Base-by-base conservation (phyloP, 92 coral and sea anemone species). In the Zoanthus sociatus region DNA sequence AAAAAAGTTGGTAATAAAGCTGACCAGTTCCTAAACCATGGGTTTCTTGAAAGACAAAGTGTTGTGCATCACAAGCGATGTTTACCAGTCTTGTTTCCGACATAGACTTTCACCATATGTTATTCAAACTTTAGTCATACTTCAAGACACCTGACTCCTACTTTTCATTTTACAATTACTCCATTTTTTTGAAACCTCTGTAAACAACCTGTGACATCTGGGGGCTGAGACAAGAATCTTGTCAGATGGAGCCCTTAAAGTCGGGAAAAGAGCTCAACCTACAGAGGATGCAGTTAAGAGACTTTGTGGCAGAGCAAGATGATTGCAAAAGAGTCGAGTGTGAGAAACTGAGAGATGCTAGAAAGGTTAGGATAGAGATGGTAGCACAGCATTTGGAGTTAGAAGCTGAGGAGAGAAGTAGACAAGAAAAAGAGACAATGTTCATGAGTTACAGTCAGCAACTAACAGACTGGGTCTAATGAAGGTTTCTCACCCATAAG, bases 181-280 rank as follows among this genome's bases (percentile, higher is more conserved):
- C 26, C 26, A 26, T 0, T 0, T 26, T 26, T 26, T 26, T 26
- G 26, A 26, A 48, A 9, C 53, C 30, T 15, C 18, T 8, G 9
- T 63, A 63, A 63, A 63, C 31, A 63, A 63, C 69, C 69, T 63
- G 32, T 63, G 32, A 63, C 69, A 63, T 63, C 10, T 63, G 32
- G 69, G 69, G 69, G 69, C 69, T 63, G 31, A 63, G 69, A 63
- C 2, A 32, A 31, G 32, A 63, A 63, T 1, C 69, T n/a, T 31
- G 30, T 18, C 69, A 63, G 8, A 63, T 63, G 69, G 69, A 63
- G 69, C 31, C 69, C 32, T 63, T 63, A 63, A 63, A 63, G 69
- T 63, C 18, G n/a, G 69, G 32, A 9, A 16, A 63, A 63, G 30
- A 63, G 30, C 32, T 63, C 7, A 32, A 10, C 10, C 69, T 63